phyloP scores from a whole-genome alignment of 2,888 invertebrate genomes.

The Chymomyza fuscimana region DNA sequence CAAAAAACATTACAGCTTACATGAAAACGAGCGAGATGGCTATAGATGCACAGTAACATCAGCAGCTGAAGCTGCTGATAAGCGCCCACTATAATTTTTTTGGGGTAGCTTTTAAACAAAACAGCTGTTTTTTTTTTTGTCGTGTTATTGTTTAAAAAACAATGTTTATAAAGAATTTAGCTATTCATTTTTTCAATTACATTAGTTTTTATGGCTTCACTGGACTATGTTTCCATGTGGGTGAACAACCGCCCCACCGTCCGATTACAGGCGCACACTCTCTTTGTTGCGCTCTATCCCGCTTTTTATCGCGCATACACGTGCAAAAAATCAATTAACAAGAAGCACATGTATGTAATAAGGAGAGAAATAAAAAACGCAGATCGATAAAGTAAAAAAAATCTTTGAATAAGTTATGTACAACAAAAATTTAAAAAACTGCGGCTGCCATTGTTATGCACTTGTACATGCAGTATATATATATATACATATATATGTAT shows the following conservation, averaged over 20 bases:
- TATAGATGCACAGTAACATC: slow-evolving; percentile 16
- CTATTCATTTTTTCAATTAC: not conserved
- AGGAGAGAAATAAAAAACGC: slow-evolving; percentile 24
- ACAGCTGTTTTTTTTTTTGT: slow-evolving; percentile 3
- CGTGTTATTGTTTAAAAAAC: too few relatives aligned
- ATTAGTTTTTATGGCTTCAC: slow-evolving; percentile 45
- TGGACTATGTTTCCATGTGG: slow-evolving; percentile 18
- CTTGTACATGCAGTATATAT: too few relatives aligned
- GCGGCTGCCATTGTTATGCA: not conserved
- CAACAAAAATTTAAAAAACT: not conserved
- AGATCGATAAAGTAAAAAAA: not conserved
- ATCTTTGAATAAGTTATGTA: not conserved
- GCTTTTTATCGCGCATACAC: slow-evolving; percentile 49
- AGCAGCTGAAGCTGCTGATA: slow-evolving; percentile 17
- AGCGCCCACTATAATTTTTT: slow-evolving; percentile 48
- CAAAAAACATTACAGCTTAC: not conserved
- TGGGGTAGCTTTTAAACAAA: slow-evolving; percentile 45
- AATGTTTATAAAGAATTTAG: not conserved
- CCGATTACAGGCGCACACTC: slow-evolving; percentile 19
- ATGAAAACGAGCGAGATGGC: slow-evolving; percentile 41
- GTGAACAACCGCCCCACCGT: not conserved
- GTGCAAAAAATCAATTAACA: slow-evolving; percentile 64
- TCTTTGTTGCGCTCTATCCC: slow-evolving; percentile 25
- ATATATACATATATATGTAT: too few relatives aligned
- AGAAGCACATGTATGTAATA: slow-evolving; percentile 54